Base-by-base conservation (phyloP, 2,888 invertebrate genomes). In the Scrobipalpa atriplicella region DNA sequence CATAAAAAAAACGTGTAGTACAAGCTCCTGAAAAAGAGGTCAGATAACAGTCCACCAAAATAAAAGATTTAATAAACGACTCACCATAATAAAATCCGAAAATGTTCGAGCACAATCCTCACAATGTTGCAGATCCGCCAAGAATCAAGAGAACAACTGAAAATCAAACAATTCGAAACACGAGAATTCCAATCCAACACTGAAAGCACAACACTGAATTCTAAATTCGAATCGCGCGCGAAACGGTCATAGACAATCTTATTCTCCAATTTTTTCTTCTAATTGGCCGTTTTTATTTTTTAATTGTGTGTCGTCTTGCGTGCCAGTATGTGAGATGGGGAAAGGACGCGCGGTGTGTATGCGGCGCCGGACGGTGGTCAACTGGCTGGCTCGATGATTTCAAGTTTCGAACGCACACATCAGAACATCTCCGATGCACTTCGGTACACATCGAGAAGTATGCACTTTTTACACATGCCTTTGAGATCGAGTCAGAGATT, bases 351-450 rank as follows among this genome's bases (percentile, higher is more conserved):
- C 70, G 73, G 69, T 73, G 72, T 73, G 82, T 90, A 90, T 87
- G 87, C 80, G 77, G 69, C 76, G 87, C 84, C 87, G 90, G 91
- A 86, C 92, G 79, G 72, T 90, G 92, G 92, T 92, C 92, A 92
- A 92, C 90, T 90, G 87, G 69, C 72, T 29, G 58, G 52, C 52
- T 52, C n/a, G 58, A 58, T n/a, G 58, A 58, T 58, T 75, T 69
- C 74, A 72, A 76, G 73, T 73, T 78, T 74, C 70, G 72, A 71
- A 75, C 77, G 74, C 78, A 67, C 67, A 63, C 64, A 41, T 68
- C 62, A 68, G 58, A 29, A 63, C 58, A 65, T 68, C 65, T 64
- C 29, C 67, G 67, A 63, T 66, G 68, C 68, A 66, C 67, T 64
- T 67, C 56, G 63, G 66, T 69, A 66, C 13, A 58, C 21, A 52